Base-by-base conservation (phyloP, 2,888 invertebrate species). In the Himalopsyche japonica region DNA sequence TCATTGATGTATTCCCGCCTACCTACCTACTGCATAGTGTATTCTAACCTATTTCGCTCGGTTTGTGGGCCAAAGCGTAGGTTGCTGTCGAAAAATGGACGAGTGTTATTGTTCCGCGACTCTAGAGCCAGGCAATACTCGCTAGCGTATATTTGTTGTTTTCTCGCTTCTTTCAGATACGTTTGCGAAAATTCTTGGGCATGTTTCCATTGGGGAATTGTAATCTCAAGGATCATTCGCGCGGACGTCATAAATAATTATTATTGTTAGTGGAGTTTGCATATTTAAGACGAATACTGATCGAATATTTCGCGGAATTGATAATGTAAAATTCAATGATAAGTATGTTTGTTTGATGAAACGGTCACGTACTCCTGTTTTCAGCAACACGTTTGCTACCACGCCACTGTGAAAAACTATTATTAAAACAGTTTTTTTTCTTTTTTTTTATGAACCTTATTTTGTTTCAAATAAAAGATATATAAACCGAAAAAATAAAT, bases 41-140 rank as follows among this genome's bases (percentile, higher is more conserved):
- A 82, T 57, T 32, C 78, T 70, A 57, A 47, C 70, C 43, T 76
- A 47, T 47, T 20, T 70, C 76, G 37, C 47, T 47, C 18, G n/a
- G 81, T 84, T 84, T 81, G 37, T 81, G 81, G 84, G 84, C 78
- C 84, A 81, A 30, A n/a, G 81, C 81, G 84, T 84, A 84, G 81
- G 84, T 30, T 37, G 84, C 48, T 47, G 81, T 24, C 48, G 81
- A 81, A 81, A 57, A 32, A 27, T 76, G 34, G 64, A 64, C 76
- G 70, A 77, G 70, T 80, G 76, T 80, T 84, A 80, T 70, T 80
- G 30, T 30, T 47, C 57, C 47, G 79, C 10, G n/a, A 24, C 57
- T 24, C 4, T n/a, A 24, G 57, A 24, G 10, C 57, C 20, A n/a
- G 24, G 24, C 57, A 57, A 49, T 57, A 57, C 57, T 57, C 1